Base-by-base conservation (phyloP, 1,140 invertebrate genomes). In the Caerostris darwini region DNA sequence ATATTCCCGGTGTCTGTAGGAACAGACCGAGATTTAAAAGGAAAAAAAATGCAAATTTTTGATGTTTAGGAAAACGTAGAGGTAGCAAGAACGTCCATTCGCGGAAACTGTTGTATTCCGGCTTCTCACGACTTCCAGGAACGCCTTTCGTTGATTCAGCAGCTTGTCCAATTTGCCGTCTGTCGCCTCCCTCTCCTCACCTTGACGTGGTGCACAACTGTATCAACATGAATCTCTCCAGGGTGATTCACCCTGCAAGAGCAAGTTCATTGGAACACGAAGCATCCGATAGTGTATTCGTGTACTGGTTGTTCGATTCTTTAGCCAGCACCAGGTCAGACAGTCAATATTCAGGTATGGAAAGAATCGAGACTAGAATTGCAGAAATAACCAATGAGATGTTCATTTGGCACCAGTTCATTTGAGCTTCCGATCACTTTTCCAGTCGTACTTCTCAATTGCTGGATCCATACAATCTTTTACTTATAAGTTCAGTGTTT, bases 161-260 rank as follows among this genome's bases (percentile, higher is more conserved):
- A 34, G 71, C 34, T 34, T 34, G 71, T 77, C 71, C 71, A 77
- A 77, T 77, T 77, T 77, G 71, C 34, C 34, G 71, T 77, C 71
- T 77, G 71, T 34, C 71, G 71, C 71, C 34, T 50, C 50, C 71
- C 71, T 10, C 69, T 50, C 71, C 50, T 77, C 71, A 77, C 71
- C 71, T 77, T 77, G 71, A 77, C 71, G 71, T 53, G 71, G 71
- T 19, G 53, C 71, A 67, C 61, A 77, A 77, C 71, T 77, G 71
- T 77, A 34, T 77, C 71, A 77, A 77, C 71, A 77, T 53, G 34
- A 77, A 50, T 77, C 71, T 77, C 19, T 77, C 53, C 34, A 34
- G 71, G 71, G 71, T 77, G 71, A 77, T 77, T 77, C 71, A 77
- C 71, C 71, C 71, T 34, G 71, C 71, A 77, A 77, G 71, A 77